Base-by-base conservation (phyloP, 1,140 invertebrate species). In the Pseudachorutes palmiensis region DNA sequence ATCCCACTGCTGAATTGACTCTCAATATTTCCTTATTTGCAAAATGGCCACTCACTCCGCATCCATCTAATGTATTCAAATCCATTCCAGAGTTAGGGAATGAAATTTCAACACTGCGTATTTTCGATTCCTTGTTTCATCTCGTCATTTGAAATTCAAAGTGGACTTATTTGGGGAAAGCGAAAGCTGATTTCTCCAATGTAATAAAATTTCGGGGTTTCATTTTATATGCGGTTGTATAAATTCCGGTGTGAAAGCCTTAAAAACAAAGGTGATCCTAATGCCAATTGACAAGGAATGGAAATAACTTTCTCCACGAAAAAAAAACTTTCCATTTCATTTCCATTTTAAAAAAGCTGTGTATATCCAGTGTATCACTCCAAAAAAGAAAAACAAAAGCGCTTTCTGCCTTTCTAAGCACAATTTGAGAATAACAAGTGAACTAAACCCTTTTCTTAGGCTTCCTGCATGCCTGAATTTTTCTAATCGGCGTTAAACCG, bases 131-230 rank as follows among this genome's bases (percentile, higher is more conserved):
- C n/a, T n/a, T 45, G 9, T 19, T 24, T 55, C 24, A 3, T 55
- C 14, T 26, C 24, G 24, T 24, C 24, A 55, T 55, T 55, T 55
- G 51, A 55, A 55, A 55, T 55, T 55, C 51, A 55, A 26, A 55
- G 12, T 12, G 51, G 51, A 26, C 3, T 55, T 45, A 45, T 45
- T 45, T 45, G 36, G 51, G 24, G 24, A 55, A 22, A 55, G 24
- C 9, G 12, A 55, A 55, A 5, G 51, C 9, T 24, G 24, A 24
- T 55, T 55, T 55, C 24, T 55, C 3, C 12, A 55, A 55, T 55
- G 3, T 22, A 55, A 14, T 55, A 22, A 14, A 26, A 26, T 55
- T 55, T 55, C 36, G 9, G 36, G 9, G 9, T 45, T 45, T n/a
- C n/a, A n/a, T n/a, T n/a, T n/a, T n/a, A n/a, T n/a, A n/a, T n/a